Evolutionary conservation across 1,140 invertebrate genomes (phyloP).

Genomic region (Gonatopus flavifemur): DNA sequence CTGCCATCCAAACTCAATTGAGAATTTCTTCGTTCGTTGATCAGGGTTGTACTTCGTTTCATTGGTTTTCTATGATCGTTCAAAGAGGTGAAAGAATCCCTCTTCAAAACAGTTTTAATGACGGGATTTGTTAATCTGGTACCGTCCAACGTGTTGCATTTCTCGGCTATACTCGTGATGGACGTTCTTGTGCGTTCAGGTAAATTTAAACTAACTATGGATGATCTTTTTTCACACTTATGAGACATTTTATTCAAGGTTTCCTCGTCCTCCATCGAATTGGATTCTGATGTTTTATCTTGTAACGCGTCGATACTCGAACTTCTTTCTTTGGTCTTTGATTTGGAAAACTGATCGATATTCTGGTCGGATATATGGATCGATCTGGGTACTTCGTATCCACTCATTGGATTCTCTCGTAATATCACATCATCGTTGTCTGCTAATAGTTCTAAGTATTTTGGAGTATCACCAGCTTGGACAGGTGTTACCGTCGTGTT

Average conservation of each 20-base stretch:
- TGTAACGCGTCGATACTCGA: conserved; percentile 17
- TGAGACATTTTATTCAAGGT: conserved; percentile 11
- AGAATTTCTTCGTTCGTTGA: conserved; percentile 33
- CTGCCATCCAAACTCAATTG: conserved; percentile 39
- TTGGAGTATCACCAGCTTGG: conserved; percentile 48
- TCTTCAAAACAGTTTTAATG: conserved; percentile 24
- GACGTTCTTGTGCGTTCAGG: conserved; percentile 39
- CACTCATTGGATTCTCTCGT: conserved; percentile 53
- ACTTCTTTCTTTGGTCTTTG: conserved; percentile 13
- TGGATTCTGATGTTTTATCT: conserved; percentile 10
- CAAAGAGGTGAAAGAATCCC: conserved; percentile 41
- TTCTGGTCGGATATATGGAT: conserved; percentile 32
- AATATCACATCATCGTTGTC: conserved; percentile 54
- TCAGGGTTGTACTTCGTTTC: conserved; percentile 28
- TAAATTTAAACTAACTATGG: conserved; percentile 44
- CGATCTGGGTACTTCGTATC: conserved; percentile 64
- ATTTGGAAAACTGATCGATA: conserved; percentile 16
- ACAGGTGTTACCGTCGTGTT: conserved; percentile 29
- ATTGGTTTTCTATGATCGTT: conserved; percentile 42
- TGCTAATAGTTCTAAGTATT: conserved; percentile 63
- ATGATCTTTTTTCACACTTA: conserved; percentile 37
- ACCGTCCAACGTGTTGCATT: conserved; percentile 43
- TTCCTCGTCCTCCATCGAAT: conserved; percentile 9
- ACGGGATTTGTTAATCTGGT: conserved; percentile 25
- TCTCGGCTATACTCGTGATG: conserved; percentile 41